Percentiles rank a stretch among this genome's conserved stretches.
phyloP scores from a whole-genome alignment of 2,888 invertebrate species.

The Baccha elongata region DNA sequence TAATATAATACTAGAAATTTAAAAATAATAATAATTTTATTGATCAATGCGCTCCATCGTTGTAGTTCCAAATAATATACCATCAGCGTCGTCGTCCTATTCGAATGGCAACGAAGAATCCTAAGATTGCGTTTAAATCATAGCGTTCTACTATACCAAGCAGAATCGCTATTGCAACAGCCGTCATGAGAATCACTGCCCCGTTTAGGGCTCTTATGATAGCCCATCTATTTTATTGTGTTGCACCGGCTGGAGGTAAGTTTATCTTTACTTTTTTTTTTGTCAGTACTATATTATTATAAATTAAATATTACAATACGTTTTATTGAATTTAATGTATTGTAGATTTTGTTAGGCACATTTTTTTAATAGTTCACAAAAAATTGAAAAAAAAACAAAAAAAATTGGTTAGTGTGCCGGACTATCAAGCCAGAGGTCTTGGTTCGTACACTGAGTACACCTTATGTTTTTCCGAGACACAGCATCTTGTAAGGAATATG shows the following conservation, averaged over 20 bases:
- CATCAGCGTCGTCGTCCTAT: constrained; percentile 72
- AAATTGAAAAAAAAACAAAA: no score
- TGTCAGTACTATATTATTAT: no score
- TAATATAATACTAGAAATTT: constrained; percentile 21
- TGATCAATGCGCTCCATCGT: constrained; percentile 58
- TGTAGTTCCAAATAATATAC: constrained; percentile 49
- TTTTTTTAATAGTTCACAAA: no score
- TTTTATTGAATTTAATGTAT: no score
- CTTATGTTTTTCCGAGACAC: no score
- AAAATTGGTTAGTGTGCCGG: no score
- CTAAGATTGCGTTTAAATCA: constrained; percentile 65
- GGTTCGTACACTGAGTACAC: no score
- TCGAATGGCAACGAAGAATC: constrained; percentile 74
- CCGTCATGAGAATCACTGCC: constrained; percentile 82
- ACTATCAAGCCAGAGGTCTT: no score
- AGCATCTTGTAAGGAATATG: no score
- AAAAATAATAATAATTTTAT: constrained; percentile 25
- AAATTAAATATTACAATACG: no score
- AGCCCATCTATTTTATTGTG: constrained; percentile 81
- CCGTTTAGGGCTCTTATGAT: constrained; percentile 81
- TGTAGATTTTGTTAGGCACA: no score
- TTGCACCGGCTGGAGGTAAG: constrained; percentile 82
- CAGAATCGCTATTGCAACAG: constrained; percentile 67
- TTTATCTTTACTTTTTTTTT: constrained; percentile 42
- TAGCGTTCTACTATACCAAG: constrained; percentile 71